Evolutionary conservation across 1,140 invertebrate species (phyloP).

Genomic region (Battus philenor): DNA sequence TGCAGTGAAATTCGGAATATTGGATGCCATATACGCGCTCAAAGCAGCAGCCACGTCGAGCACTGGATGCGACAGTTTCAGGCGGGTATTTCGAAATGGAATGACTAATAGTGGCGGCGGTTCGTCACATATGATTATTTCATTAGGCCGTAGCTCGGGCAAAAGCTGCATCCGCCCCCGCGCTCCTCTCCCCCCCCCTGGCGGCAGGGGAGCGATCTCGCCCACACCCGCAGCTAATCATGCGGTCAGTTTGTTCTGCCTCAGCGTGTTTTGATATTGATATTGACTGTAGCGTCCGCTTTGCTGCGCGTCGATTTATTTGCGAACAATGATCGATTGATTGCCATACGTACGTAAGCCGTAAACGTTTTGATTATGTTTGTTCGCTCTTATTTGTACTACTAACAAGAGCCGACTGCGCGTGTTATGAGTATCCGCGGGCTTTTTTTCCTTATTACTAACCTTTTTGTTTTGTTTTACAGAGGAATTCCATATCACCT

Average conservation of each 20-base stretch:
- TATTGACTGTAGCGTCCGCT: slow-evolving; percentile 69
- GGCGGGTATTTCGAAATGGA: slow-evolving; percentile 27
- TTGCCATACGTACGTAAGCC: slow-evolving; percentile 60
- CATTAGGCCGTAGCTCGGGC: slow-evolving; percentile 70
- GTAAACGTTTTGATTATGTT: slow-evolving; percentile 73
- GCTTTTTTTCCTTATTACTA: slow-evolving; percentile 6
- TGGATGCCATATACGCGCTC: not conserved
- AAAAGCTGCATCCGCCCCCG: slow-evolving; percentile 42
- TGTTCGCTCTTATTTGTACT: slow-evolving; percentile 53
- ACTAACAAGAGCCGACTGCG: slow-evolving; percentile 33
- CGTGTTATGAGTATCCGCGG: not conserved
- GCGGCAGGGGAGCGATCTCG: slow-evolving; percentile 27
- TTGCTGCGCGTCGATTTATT: slow-evolving; percentile 71
- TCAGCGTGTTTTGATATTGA: slow-evolving; percentile 75
- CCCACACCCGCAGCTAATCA: slow-evolving; percentile 72
- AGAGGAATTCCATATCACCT: slow-evolving; percentile 93
- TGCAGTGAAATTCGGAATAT: slow-evolving; percentile 4
- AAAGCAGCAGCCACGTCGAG: not conserved
- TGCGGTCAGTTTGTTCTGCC: slow-evolving; percentile 75
- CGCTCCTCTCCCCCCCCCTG: slow-evolving; percentile 14
- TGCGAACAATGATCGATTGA: slow-evolving; percentile 74
- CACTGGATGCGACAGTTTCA: slow-evolving; percentile 15
- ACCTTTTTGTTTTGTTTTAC: slow-evolving; percentile 65
- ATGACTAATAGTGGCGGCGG: slow-evolving; percentile 46
- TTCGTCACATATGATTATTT: slow-evolving; percentile 74